phyloP scores from a whole-genome alignment of 2,113 vertebrate genomes.

The Scartelaos histophorus region DNA sequence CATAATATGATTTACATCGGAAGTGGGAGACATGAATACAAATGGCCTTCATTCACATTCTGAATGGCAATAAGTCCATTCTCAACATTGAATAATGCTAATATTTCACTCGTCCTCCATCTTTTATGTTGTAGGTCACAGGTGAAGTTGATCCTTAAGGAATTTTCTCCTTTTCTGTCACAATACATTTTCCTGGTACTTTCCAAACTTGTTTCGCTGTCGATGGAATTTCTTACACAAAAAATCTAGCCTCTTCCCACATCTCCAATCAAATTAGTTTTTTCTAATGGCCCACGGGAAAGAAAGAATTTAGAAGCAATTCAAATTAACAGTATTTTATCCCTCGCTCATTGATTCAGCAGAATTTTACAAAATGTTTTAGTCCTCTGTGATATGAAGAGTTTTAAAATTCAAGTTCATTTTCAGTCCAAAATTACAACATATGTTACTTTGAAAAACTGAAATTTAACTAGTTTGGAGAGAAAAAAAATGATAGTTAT shows the following conservation, averaged over 20 bases:
- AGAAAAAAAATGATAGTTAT: too few species aligned
- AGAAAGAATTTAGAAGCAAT: too few species aligned
- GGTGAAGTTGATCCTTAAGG: neutral
- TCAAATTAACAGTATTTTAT: too few species aligned
- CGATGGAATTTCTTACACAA: neutral
- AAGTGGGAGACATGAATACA: neutral
- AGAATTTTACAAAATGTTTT: too few species aligned
- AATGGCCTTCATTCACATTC: neutral
- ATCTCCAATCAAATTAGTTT: too few species aligned
- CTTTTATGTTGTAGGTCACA: neutral
- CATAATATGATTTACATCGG: neutral
- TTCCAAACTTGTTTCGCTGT: neutral
- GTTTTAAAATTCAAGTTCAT: too few species aligned
- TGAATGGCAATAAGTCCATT: neutral
- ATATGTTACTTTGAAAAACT: too few species aligned
- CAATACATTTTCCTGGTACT: neutral
- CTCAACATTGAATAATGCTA: neutral
- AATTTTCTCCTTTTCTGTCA: neutral
- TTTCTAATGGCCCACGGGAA: too few species aligned
- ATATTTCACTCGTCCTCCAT: neutral
- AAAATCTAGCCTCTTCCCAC: neutral
- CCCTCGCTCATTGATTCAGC: too few species aligned
- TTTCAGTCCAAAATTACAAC: too few species aligned
- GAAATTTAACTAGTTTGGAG: too few species aligned
- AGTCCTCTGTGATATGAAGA: too few species aligned